phyloP scores from a whole-genome alignment of 1,140 invertebrate genomes.

The Orchestia grillus region DNA sequence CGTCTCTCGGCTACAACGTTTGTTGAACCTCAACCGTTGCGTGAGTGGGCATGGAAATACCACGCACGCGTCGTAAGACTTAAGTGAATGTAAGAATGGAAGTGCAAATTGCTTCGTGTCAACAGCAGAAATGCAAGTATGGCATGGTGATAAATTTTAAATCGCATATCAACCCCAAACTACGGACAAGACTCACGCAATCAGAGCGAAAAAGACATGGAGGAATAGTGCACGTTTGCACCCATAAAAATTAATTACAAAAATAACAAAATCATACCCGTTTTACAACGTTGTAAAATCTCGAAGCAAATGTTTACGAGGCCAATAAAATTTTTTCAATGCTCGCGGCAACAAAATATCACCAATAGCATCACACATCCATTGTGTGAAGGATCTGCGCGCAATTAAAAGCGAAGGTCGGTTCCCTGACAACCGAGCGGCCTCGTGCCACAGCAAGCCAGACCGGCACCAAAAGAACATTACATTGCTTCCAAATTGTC shows the following conservation, averaged over 20 bases:
- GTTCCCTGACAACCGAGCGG: no score
- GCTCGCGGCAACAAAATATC: no score
- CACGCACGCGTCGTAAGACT: neutral
- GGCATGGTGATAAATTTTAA: no score
- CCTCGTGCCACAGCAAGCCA: no score
- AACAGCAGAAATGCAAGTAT: no score
- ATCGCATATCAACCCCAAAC: no score
- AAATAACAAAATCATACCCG: neutral
- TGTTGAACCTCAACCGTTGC: neutral
- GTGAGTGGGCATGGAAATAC: neutral
- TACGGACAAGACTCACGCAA: neutral
- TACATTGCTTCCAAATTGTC: no score
- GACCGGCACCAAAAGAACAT: no score
- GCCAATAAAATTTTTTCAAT: neutral
- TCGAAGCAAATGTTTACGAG: neutral
- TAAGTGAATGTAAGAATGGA: neutral
- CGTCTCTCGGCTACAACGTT: neutral
- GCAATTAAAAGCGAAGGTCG: no score
- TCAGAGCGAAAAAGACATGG: neutral
- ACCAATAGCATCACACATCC: no score
- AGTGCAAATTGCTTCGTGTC: neutral
- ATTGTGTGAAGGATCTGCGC: no score
- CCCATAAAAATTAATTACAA: neutral
- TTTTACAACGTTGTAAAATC: neutral
- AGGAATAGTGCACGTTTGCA: neutral